Evolutionary conservation across 1,140 invertebrate genomes (phyloP), one percentile per base, ranked within the genome.

Genomic region (Kradibia gibbosae): DNA sequence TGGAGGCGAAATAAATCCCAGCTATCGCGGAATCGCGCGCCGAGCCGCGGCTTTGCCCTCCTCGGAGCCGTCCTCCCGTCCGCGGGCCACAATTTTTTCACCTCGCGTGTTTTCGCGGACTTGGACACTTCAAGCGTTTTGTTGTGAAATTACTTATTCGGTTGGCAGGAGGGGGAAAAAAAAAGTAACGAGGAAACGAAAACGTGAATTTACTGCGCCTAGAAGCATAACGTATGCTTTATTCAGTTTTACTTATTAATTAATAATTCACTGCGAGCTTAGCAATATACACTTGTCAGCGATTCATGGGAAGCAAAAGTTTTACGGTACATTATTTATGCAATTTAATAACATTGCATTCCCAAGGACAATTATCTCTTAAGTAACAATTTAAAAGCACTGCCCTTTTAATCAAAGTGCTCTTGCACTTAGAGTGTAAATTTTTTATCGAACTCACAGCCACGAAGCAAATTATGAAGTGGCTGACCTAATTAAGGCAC

Each of bases 1-100:
- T 88, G 88, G 82, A 85, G 83, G 82, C 80, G 77, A 84, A 87
- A 88, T 89, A 89, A 89, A 89, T 88, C 85, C 81, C 48, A 67
- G 82, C 83, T 89, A 89, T 89, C 88, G 83, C 86, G 81, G 57
- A 85, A 87, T 88, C 84, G 84, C 83, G 77, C 83, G 67, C 74
- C 67, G 25, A 70, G 57, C 42, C 31, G 80, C 83, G 80, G 60
- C 82, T 85, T 74, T 76, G 39, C 62, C 81, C 79, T 83, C 82
- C 78, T 80, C 72, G 70, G n/a, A n/a, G 55, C 55, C 65, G 48
- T 31, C 5, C 22, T 67, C 3, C 11, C 28, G 36, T 1, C 28
- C 25, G 25, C 50, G n/a, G 31, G 25, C 15, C 57, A 28, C 31
- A 31, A 5, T 20, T 22, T 76, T 76, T 76, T 76, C 57, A 76